Percentiles rank a stretch among this genome's conserved stretches.
phyloP scores from a whole-genome alignment of 2,113 vertebrate species.

The Mellivora capensis region DNA sequence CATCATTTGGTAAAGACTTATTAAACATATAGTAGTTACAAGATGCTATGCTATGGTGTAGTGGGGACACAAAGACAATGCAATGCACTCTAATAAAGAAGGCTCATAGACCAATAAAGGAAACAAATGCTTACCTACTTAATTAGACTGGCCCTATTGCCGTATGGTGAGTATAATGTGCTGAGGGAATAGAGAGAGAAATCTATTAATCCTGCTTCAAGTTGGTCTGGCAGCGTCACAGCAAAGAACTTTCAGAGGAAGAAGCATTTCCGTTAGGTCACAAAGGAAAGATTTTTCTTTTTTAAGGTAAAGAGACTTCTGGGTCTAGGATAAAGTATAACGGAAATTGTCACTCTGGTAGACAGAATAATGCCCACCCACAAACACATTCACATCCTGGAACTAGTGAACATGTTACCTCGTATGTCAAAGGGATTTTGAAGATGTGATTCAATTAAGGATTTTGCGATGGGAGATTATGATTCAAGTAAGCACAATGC shows the following conservation, averaged over 20 bases:
- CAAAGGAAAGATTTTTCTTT: background rate
- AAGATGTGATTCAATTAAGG: background rate
- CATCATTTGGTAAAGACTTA: conserved; percentile 35
- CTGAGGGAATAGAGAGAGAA: background rate
- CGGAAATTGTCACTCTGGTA: background rate
- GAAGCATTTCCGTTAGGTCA: background rate
- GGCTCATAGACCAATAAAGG: background rate
- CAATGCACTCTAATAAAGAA: conserved; percentile 14
- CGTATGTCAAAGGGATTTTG: background rate
- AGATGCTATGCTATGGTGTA: background rate
- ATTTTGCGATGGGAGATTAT: background rate
- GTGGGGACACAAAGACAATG: conserved; percentile 11
- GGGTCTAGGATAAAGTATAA: background rate
- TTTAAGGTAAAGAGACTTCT: background rate
- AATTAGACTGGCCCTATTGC: conserved; percentile 40
- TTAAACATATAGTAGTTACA: conserved; percentile 41
- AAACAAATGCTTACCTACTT: conserved; percentile 42
- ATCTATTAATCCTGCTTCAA: conserved; percentile 25
- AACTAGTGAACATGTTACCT: background rate
- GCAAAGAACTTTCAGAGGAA: background rate
- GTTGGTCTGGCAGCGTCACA: conserved; percentile 4
- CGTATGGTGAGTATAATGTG: background rate
- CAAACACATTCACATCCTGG: background rate
- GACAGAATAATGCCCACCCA: background rate
- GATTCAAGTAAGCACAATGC: background rate